Base-by-base conservation (phyloP, 1,140 invertebrate species). In the Halesus radiatus region DNA sequence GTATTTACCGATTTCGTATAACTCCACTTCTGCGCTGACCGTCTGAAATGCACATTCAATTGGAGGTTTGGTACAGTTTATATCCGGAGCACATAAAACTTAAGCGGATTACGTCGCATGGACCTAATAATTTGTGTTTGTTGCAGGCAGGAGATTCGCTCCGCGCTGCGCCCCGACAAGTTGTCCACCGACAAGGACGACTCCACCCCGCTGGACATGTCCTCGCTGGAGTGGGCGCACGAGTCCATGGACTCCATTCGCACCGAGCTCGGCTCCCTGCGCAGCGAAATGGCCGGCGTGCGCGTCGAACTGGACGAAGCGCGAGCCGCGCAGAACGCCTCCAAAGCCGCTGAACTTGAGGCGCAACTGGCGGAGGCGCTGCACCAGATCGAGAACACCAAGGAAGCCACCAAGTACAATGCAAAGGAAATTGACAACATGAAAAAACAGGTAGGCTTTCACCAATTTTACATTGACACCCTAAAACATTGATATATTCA, bases 151-250 rank as follows among this genome's bases (percentile, higher is more conserved):
- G 62, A 66, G 22, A 66, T 66, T 13, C 29, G 62, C 1, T 26
- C 26, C 3, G 22, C 29, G 1, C 7, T 45, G 10, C 10, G 13
- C n/a, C 23, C 26, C 22, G 16, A 13, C 26, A 66, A 66, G 62
- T 16, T 13, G 37, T 10, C 37, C 37, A 45, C 10, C 1, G 37
- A 45, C 37, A 45, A 22, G 62, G 29, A 66, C 8, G 26, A 32
- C 62, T 16, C 22, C 22, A 16, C 62, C 62, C 18, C 18, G 18
- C 62, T 66, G 23, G 62, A 66, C 23, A 66, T 66, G 23, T 66
- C 62, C n/a, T 66, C 68, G n/a, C 68, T 72, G n/a, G 68, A 72
- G 45, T 72, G 68, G 68, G 68, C 68, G 32, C 68, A 66, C 62
- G 62, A 66, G 10, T 66, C 62, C 29, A 32, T 66, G 62, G 62